Percentiles rank a stretch among this genome's conserved stretches.
Conservation (phyloP, 2,888 invertebrate genomes). For the Euplexia lucipara region DNA sequence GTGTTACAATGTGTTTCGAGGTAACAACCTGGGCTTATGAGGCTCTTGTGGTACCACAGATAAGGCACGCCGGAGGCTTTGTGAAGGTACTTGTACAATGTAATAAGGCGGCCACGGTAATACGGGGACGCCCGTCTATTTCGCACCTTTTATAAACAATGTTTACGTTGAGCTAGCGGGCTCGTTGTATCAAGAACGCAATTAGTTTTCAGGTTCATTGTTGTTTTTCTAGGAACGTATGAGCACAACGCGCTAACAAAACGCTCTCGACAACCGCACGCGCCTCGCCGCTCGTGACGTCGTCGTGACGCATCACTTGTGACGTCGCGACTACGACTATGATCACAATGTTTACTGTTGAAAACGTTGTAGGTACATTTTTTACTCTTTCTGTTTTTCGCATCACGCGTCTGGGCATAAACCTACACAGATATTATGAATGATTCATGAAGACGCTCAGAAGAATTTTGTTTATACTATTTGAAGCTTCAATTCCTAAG, state of each 20-base stretch:
- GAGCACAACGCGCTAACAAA: conserved; percentile 58
- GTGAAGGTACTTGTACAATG: conserved; percentile 83
- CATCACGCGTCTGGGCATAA: conserved; percentile 48
- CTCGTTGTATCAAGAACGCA: conserved; percentile 76
- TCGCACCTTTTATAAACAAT: conserved; percentile 83
- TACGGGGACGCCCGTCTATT: conserved; percentile 76
- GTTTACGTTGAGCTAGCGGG: conserved; percentile 73
- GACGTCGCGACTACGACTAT: conserved; percentile 24
- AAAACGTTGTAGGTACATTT: conserved; percentile 60
- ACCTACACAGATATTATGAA: conserved; percentile 56
- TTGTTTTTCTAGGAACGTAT: conserved; percentile 67
- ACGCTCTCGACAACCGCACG: conserved; percentile 50
- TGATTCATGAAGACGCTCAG: conserved; percentile 54
- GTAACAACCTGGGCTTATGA: conserved; percentile 88
- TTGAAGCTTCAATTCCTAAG: conserved; percentile 37
- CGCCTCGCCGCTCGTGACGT: conserved; percentile 20
- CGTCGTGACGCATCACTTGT: conserved; percentile 39
- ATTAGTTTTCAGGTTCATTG: conserved; percentile 75
- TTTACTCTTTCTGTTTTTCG: conserved; percentile 51
- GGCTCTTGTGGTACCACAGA: conserved; percentile 84
- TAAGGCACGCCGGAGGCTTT: conserved; percentile 88
- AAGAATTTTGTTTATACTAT: conserved; percentile 45
- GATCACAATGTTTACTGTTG: conserved; percentile 52
- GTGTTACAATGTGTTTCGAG: conserved; percentile 88
- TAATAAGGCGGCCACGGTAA: conserved; percentile 84